Percentiles rank a stretch among this genome's conserved stretches.
Evolutionary conservation across 2,888 invertebrate species (phyloP).

Genomic region (Eucriotettix oculatus): DNA sequence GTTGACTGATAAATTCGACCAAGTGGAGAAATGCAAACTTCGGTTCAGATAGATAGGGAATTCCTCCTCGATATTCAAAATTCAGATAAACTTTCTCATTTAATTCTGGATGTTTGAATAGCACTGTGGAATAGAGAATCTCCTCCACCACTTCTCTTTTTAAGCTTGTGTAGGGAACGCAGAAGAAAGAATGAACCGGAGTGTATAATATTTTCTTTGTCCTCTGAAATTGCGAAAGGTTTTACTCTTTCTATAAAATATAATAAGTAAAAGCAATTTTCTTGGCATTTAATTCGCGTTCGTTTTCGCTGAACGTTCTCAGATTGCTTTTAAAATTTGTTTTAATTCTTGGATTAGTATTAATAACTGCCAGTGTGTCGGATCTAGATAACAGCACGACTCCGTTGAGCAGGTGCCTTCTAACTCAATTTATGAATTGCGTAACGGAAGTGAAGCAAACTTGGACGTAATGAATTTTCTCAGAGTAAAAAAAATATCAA

Average conservation of each 20-base stretch:
- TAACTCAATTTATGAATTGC: too few species aligned
- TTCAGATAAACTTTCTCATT: background rate
- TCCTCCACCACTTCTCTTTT: background rate
- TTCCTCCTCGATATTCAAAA: background rate
- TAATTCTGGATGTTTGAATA: background rate
- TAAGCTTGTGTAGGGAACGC: background rate
- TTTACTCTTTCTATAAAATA: background rate
- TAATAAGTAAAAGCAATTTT: background rate
- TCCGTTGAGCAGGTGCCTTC: too few species aligned
- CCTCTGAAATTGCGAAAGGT: background rate
- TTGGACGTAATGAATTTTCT: too few species aligned
- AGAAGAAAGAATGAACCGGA: background rate
- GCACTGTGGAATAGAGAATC: background rate
- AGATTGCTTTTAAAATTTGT: too few species aligned
- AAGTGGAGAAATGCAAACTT: background rate
- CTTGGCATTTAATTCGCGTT: too few species aligned
- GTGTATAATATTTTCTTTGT: background rate
- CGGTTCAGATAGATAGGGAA: background rate
- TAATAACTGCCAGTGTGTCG: too few species aligned
- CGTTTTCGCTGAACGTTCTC: too few species aligned
- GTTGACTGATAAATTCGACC: background rate
- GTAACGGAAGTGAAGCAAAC: too few species aligned
- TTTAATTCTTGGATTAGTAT: too few species aligned
- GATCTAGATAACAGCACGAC: too few species aligned
- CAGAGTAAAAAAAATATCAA: too few species aligned